A percentile compares a stretch with the other conserved stretches of the same genome.
Evolutionary conservation across 2,113 vertebrate genomes (phyloP).

Genomic region (Tonatia bakeri): DNA sequence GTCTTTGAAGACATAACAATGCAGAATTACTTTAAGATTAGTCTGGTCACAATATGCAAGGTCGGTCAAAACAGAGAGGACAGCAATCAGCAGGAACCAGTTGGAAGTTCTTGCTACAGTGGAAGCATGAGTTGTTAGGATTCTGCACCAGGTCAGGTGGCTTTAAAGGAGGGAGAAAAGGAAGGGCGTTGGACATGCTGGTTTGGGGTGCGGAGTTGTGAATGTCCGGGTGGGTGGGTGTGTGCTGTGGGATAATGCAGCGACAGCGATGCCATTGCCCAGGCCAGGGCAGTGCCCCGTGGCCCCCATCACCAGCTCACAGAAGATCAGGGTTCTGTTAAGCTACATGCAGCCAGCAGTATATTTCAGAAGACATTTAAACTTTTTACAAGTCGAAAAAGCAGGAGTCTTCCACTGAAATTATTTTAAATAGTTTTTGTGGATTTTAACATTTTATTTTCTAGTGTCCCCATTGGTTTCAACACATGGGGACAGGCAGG

Average conservation of each 20-base stretch:
- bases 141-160: background rate
- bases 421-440: background rate
- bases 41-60: background rate
- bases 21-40: background rate
- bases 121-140: background rate
- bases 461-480: background rate
- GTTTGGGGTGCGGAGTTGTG: background rate
- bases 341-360: background rate
- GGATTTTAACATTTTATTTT: background rate
- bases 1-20: background rate
- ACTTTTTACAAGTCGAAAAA: background rate
- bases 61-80: background rate
- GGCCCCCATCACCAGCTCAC: background rate
- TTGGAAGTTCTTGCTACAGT: background rate
- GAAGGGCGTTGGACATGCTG: no score
- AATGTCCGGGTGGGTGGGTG: accelerated
- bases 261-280: background rate
- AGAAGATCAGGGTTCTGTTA: background rate
- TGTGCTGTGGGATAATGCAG: background rate
- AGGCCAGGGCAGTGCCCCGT: background rate
- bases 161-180: background rate
- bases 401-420: background rate
- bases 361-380: background rate
- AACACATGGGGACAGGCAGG: background rate
- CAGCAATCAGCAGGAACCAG: background rate